These are phyloP conservation scores for Brenthis hecate DNA, from an alignment of 2,888 invertebrate genomes.

Conservation along the genomic window DNA sequence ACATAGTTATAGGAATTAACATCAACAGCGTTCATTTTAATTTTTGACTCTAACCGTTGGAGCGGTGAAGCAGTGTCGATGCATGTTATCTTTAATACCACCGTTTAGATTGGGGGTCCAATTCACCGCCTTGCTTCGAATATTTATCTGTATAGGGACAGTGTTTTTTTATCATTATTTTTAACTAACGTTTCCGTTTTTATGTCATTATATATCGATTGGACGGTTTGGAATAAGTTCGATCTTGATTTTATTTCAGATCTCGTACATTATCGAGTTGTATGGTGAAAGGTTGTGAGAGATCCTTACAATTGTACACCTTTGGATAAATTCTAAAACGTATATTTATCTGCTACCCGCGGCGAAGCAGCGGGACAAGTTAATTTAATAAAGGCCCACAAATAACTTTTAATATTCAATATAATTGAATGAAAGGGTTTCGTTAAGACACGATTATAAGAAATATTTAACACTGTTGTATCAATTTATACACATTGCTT, in stretches of 20 bases:
- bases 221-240: background rate
- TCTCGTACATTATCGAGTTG: slow-evolving; percentile 1
- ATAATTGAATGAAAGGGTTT: slow-evolving; percentile 29
- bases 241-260: background rate
- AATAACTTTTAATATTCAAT: slow-evolving; percentile 28
- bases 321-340: slow-evolving; percentile 27
- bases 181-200: slow-evolving; percentile 18
- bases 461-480: slow-evolving; percentile 18
- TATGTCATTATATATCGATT: slow-evolving; percentile 3
- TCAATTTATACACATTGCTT: slow-evolving; percentile 5
- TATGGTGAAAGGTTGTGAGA: slow-evolving; percentile 21
- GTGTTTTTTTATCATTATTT: slow-evolving; percentile 19
- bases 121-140: slow-evolving; percentile 18
- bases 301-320: slow-evolving; percentile 23
- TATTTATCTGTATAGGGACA: slow-evolving; percentile 12
- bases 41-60: slow-evolving; percentile 59
- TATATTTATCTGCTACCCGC: slow-evolving; percentile 26
- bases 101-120: slow-evolving; percentile 33
- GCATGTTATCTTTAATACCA: slow-evolving; percentile 37
- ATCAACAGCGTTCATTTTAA: slow-evolving; percentile 76
- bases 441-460: background rate
- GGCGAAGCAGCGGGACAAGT: slow-evolving; percentile 30
- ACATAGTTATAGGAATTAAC: slow-evolving; percentile 80
- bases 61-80: slow-evolving; percentile 22
- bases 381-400: slow-evolving; percentile 32